Conservation (phyloP, 1,140 invertebrate genomes). For the Anadara kagoshimensis region DNA sequence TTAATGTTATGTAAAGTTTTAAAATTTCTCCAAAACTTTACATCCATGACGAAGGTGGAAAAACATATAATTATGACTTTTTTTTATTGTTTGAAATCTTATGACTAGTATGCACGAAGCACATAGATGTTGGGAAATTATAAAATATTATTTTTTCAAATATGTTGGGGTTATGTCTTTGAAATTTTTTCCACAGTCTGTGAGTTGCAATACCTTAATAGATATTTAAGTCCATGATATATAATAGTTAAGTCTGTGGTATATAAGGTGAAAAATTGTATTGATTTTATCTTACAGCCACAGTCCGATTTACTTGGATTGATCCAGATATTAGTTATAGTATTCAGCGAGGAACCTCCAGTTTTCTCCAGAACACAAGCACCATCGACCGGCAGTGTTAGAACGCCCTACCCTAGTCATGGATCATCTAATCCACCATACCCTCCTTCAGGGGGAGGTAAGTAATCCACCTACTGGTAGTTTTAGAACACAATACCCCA, state of each 20-base stretch:
- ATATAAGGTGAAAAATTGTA: neutral
- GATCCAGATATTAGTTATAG: constrained; percentile 92
- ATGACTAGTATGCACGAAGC: too few relatives aligned
- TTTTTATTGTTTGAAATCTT: too few relatives aligned
- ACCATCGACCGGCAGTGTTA: constrained; percentile 61
- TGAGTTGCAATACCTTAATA: too few relatives aligned
- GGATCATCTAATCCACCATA: constrained; percentile 32
- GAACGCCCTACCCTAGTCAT: constrained; percentile 66
- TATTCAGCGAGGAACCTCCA: constrained; percentile 96
- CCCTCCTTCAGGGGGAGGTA: constrained; percentile 16
- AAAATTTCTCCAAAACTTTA: too few relatives aligned
- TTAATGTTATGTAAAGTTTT: too few relatives aligned
- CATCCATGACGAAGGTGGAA: too few relatives aligned
- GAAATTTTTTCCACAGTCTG: too few relatives aligned
- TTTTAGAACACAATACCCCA: constrained; percentile 73
- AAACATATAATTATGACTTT: too few relatives aligned
- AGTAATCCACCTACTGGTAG: constrained; percentile 13
- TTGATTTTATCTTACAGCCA: constrained; percentile 76
- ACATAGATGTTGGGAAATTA: too few relatives aligned
- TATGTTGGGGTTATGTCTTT: too few relatives aligned
- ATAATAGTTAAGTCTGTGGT: neutral
- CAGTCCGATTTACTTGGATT: constrained; percentile 88
- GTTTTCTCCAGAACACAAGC: constrained; percentile 78
- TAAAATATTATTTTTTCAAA: too few relatives aligned
- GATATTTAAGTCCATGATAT: neutral